Conservation (phyloP, 2,888 invertebrate species). For the Cataglyphis altisquamis region DNA sequence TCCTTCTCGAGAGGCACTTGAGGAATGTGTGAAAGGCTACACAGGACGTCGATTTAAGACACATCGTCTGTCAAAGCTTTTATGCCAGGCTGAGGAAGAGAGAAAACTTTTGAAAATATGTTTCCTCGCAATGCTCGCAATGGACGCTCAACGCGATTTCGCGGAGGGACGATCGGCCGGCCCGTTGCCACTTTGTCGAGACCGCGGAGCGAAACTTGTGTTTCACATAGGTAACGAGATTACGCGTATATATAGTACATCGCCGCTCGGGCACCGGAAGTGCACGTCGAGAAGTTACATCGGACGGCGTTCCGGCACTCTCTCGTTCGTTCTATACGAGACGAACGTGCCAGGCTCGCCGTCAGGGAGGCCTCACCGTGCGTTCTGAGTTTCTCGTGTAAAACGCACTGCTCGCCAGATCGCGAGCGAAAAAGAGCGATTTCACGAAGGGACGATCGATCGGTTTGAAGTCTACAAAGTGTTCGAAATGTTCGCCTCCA, state of each 20-base stretch:
- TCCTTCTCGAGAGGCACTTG: not conserved
- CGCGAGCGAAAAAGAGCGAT: slow-evolving; percentile 30
- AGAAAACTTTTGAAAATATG: not conserved
- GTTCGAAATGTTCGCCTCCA: slow-evolving; percentile 4
- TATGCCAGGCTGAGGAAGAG: not conserved
- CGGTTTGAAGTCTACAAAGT: not conserved
- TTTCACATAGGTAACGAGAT: slow-evolving; percentile 50
- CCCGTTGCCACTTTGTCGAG: slow-evolving; percentile 44
- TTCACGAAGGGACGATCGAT: slow-evolving; percentile 32
- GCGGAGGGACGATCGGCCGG: slow-evolving; percentile 48
- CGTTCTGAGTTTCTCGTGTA: slow-evolving; percentile 31
- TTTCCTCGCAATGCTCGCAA: slow-evolving; percentile 40
- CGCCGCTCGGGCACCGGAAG: slow-evolving; percentile 29
- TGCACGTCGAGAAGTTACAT: slow-evolving; percentile 52
- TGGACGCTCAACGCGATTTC: slow-evolving; percentile 28
- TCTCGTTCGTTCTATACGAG: not conserved
- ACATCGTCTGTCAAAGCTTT: not conserved
- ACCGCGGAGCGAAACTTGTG: slow-evolving; percentile 34
- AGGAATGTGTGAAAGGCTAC: not conserved
- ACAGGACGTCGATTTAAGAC: not conserved
- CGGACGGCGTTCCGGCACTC: slow-evolving; percentile 37
- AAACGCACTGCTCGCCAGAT: slow-evolving; percentile 25
- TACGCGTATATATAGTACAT: slow-evolving; percentile 10
- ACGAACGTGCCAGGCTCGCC: slow-evolving; percentile 35
- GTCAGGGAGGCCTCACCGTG: slow-evolving; percentile 33